Evolutionary conservation across 2,888 invertebrate species (phyloP), one percentile per base, ranked within the genome.

Genomic region (Aplocera efformata): DNA sequence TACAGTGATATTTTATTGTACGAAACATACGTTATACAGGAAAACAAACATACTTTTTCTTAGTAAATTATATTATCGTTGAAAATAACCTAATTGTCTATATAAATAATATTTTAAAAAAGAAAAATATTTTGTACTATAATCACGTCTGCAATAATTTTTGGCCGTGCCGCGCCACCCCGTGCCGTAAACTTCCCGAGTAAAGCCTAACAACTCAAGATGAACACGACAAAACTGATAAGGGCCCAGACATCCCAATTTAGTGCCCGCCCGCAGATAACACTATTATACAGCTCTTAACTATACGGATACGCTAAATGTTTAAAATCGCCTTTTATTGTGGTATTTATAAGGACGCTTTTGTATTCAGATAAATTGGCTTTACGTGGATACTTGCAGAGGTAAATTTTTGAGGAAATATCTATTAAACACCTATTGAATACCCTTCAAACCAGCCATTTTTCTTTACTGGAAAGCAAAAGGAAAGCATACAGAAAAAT

Each of bases 281-380:
- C 81, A 79, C 86, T 82, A 88, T 88, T 86, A 88, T 84, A 82
- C 82, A 81, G 86, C 86, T 88, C 86, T 86, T 86, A 88, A 88
- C 86, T 88, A 88, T 82, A 83, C 68, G 75, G 83, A 84, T 85
- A 84, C 83, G 82, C 81, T 84, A 86, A 86, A 84, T 83, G 82
- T 81, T 76, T 76, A 79, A 79, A 79, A 81, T 75, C 77, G 72
- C 69, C 75, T 75, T 17, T 17, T 74, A 77, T 74, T 73, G 73
- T 73, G 61, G 68, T 63, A 7, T 17, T 5, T 29, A 5, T 17
- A 6, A 13, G 7, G 3, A 22, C 22, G 6, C n/a, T 3, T 22
- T 63, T 71, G 74, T 71, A 74, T 68, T 66, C 31, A 23, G 11
- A 10, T 6, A 32, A 23, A 32, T 32, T 2, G n/a, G n/a, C n/a